Evolutionary conservation across 2,888 invertebrate species (phyloP).

Genomic region (Glyphotaelius pellucidus): DNA sequence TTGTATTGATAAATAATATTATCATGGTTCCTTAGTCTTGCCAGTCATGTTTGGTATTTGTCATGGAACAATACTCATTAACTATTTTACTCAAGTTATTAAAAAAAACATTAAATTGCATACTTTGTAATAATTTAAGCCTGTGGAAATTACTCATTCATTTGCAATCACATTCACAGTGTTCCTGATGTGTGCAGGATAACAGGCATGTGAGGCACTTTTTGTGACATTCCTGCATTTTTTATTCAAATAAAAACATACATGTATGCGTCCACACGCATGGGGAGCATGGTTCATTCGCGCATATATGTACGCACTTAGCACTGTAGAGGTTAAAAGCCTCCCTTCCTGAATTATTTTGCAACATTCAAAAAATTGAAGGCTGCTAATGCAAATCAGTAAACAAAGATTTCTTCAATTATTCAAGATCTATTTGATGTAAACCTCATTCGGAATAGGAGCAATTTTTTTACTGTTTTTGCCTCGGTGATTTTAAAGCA

Average conservation of each 20-base stretch:
- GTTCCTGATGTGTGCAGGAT: too few relatives aligned
- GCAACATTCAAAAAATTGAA: not conserved
- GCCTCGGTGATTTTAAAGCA: too few relatives aligned
- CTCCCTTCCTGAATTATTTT: not conserved
- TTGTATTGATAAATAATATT: not conserved
- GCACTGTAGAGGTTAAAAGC: too few relatives aligned
- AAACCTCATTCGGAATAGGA: not conserved
- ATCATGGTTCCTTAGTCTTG: not conserved
- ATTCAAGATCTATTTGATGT: not conserved
- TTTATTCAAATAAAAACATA: too few relatives aligned
- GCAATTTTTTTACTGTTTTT: too few relatives aligned
- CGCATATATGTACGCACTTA: too few relatives aligned
- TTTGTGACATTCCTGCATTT: too few relatives aligned
- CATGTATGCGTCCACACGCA: too few relatives aligned
- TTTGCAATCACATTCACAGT: not conserved
- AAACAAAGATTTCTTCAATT: not conserved
- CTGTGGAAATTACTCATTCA: not conserved
- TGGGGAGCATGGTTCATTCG: too few relatives aligned
- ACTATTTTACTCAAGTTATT: not conserved
- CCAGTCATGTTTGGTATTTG: not conserved
- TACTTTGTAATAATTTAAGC: not conserved
- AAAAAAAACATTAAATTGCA: not conserved
- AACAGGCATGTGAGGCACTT: too few relatives aligned
- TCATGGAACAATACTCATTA: not conserved
- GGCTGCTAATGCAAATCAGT: not conserved